phyloP scores from a whole-genome alignment of 2,113 vertebrate species.

The Poicephalus meyeri region DNA sequence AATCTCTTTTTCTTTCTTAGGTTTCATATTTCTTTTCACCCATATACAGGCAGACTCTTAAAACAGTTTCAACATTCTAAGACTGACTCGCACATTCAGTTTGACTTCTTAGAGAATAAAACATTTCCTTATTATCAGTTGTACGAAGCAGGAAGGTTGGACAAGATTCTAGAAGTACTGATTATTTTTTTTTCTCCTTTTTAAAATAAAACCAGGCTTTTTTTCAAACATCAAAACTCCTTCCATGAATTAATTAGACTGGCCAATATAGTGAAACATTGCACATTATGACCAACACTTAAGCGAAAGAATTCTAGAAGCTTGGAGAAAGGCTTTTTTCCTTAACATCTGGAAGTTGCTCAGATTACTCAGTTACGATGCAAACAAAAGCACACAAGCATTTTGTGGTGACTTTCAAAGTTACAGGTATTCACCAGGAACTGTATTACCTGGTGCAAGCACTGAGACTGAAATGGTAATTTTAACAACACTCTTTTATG shows the following conservation, averaged over 20 bases:
- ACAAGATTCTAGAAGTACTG: not conserved
- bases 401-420: not conserved
- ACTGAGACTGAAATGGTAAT: not conserved
- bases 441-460: not conserved
- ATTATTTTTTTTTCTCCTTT: too few species aligned
- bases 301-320: not conserved
- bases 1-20: not conserved
- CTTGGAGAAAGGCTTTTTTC: not conserved
- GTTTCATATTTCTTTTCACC: not conserved
- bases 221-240: not conserved
- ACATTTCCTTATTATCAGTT: not conserved
- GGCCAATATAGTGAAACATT: rapidly evolving
- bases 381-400: not conserved
- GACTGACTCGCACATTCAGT: not conserved
- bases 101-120: not conserved
- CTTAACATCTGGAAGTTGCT: not conserved
- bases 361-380: not conserved
- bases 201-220: not conserved
- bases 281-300: not conserved
- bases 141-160: not conserved
- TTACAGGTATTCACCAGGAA: not conserved
- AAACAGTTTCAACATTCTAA: not conserved
- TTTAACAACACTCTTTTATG: not conserved
- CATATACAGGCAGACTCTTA: not conserved
- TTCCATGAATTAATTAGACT: not conserved